Base-by-base conservation (phyloP, 2,113 vertebrate species). In the Paracanthobrama guichenoti region DNA sequence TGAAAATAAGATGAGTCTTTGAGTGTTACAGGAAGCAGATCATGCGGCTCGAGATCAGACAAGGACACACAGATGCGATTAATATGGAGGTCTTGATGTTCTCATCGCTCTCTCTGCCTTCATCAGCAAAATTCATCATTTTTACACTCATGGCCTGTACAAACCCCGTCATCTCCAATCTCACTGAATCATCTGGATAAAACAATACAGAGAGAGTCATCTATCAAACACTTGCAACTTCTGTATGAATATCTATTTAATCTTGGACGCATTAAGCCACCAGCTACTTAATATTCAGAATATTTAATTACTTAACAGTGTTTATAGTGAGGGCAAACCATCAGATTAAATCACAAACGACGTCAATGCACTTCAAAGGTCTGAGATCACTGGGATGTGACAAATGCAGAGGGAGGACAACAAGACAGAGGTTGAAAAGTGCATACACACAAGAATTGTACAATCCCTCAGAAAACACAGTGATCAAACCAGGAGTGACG, bases 261-360 rank as follows among this genome's bases (percentile, higher is more conserved):
- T 73, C 42, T 46, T 6, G 12, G 12, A 16, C 1, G 42, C 69
- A 72, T 72, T 46, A 46, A 46, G 6, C 42, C 42, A 46, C 22
- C 22, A 24, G 69, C 39, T n/a, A 22, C 69, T 73, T 73, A 73
- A 73, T 73, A 73, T 73, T 46, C 69, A 0, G 42, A 46, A 73
- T 46, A 73, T 73, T 73, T 73, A 16, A 73, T 46, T 24, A 46
- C 12, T 7, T 7, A 22, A 55, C 53, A 22, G 53, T 7, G 2
- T 22, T 55, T 22, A 55, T 55, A 2, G 18, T 20, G 7, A 55
- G 53, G 46, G 69, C 69, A 73, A 73, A 46, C 11, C 69, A 73
- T 73, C 42, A 73, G 69, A 73, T 73, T 73, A 42, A 46, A 73
- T 73, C 42, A 73, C 69, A 24, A 13, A 44, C 26, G 42, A 73